Evolutionary conservation across 2,797 vertebrate genomes (phyloP), one percentile per base, ranked within the genome.

Genomic region (Alosa sapidissima): DNA sequence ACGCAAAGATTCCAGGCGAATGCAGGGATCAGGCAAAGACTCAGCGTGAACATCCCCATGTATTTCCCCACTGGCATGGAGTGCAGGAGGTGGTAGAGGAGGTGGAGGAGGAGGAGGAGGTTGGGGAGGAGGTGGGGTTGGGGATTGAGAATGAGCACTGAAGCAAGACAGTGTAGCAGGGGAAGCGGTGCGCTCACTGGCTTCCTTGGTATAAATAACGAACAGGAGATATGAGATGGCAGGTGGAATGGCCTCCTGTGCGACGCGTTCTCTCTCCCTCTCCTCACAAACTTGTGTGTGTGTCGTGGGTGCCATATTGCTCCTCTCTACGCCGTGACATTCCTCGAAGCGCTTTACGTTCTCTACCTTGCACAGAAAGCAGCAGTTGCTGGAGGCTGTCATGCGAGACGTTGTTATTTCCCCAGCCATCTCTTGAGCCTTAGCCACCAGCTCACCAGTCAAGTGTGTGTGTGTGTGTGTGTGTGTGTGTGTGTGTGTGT

Each of bases 391-490:
- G 13, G 14, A 13, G 33, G 68, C 68, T 75, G 68, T 45, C 68
- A 75, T 75, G 68, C 68, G 68, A 75, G 68, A 75, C 33, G 13
- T 68, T 33, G 5, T 75, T 75, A 36, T 41, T 75, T 75, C 68
- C 24, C 33, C 65, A 10, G 28, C 28, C 7, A 21, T 60, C 65
- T 36, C 68, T 14, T 36, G 68, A 36, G 33, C 36, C 0, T 16
- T 41, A 41, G 68, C 68, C 33, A 41, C 68, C 14, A 11, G 33
- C 68, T 16, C 68, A 16, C 68, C 16, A 41, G 68, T 45, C 28
- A 5, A 24, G 28, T 65, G 24, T 65, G 5, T 62, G 7, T 62
- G 65, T 72, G 28, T 72, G 65, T 72, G 65, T 14, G 2, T 72
- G 65, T 72, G 65, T 72, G 28, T 36, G 65, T 72, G 65, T 68